Base-by-base conservation (phyloP, 2,888 invertebrate species). In the Sminthurides aquaticus region DNA sequence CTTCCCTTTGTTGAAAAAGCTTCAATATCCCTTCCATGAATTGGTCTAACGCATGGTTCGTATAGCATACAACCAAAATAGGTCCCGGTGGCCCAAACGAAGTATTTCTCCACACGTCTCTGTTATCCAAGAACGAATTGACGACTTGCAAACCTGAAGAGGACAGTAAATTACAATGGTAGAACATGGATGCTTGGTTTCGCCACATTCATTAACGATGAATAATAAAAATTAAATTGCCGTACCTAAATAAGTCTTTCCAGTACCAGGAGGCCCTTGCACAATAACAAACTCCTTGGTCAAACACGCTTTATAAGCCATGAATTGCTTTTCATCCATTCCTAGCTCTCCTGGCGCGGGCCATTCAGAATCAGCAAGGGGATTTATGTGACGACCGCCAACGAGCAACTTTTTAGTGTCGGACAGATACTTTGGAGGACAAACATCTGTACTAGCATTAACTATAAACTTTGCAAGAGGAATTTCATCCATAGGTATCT, bases 1-100 rank as follows among this genome's bases (percentile, higher is more conserved):
- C 49, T 2, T 24, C 26, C 24, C 58, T 11, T 1, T 27, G 11
- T 1, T 54, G 11, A 48, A 63, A 57, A 2, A 83, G 79, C 25
- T 77, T 75, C 0, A 86, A 75, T 8, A 89, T 79, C 5, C 87
- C 88, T 77, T 89, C 86, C 48, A 92, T 78, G 77, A 91, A 91
- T 77, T 91, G 90, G 79, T 92, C 92, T 49, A 93, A 79, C 3
- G 91, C 91, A 77, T 91, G 90, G 79, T 92, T 92, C 3, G 91
- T 91, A 77, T 86, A 90, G 75, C 90, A 89, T 24, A 92, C 85
- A 0, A 92, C 81, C 11, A 91, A 79, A 77, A 91, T 86, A 0
- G 88, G 88, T n/a, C 82, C 76, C 8, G 76, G 67, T 8, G 3
- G 11, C 18, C 18, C 11, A 43, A 11, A 8, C 5, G 56, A 25